Conservation (phyloP, 1,140 invertebrate species). For the Leguminivora glycinivorella region DNA sequence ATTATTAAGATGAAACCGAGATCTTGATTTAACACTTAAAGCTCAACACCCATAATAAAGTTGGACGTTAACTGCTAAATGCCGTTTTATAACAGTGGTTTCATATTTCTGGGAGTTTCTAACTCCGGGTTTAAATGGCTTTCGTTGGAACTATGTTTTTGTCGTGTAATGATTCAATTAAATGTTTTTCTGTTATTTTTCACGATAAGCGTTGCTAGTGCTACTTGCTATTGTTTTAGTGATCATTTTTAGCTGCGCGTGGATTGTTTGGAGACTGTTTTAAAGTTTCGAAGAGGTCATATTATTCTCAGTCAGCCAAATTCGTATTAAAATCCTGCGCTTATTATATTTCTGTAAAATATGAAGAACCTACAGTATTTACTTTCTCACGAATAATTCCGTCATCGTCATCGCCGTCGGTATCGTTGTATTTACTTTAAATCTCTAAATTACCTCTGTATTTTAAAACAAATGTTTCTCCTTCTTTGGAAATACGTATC, state of each 20-base stretch:
- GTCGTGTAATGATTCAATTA: conserved; percentile 14
- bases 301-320: too few species aligned
- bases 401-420: too few species aligned
- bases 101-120: conserved; percentile 41
- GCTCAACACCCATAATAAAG: conserved; percentile 35
- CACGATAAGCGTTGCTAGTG: not conserved
- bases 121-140: conserved; percentile 31
- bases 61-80: conserved; percentile 36
- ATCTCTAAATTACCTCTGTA: too few species aligned
- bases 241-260: not conserved
- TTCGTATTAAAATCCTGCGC: too few species aligned
- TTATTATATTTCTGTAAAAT: too few species aligned
- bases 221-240: not conserved
- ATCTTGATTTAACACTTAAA: conserved; percentile 38
- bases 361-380: too few species aligned
- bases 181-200: not conserved
- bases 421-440: too few species aligned
- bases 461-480: not conserved
- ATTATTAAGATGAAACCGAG: conserved; percentile 34
- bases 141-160: conserved; percentile 9
- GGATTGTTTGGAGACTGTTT: not conserved
- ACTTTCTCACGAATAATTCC: too few species aligned
- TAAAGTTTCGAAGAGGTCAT: too few species aligned
- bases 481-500: not conserved
- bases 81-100: conserved; percentile 39